Evolutionary conservation across 2,888 invertebrate species (phyloP), one percentile per base, ranked within the genome.

Genomic region (Argyresthia albistria): DNA sequence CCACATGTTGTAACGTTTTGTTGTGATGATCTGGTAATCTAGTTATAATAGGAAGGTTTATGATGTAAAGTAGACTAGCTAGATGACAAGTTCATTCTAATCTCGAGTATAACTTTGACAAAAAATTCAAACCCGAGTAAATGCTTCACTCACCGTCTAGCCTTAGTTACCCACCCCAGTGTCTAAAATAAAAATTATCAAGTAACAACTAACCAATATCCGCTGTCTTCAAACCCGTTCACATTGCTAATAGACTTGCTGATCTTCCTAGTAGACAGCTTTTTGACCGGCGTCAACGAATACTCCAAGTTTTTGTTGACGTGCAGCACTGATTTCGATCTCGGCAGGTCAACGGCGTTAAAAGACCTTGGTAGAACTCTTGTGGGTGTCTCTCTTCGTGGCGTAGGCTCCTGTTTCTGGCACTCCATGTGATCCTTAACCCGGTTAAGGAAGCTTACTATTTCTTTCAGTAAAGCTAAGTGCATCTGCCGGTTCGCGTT

Each of bases 401-500:
- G 57, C 50, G 62, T 59, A 43, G 61, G 50, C 39, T 78, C 75
- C 35, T 62, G 65, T 50, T 67, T 76, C 59, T 80, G 78, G 54
- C 64, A 67, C 57, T 90, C 90, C 59, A 93, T 87, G 61, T 91
- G 92, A 59, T 90, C 90, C 64, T 91, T 91, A 4, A 92, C 90
- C 72, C 91, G 89, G 66, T 91, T 92, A 63, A 93, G 73, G 70
- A 92, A 93, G 56, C 89, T 89, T 46, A 92, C 90, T 59, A 93
- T 91, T 76, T 93, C 92, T 67, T 90, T 90, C 81, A 93, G 90
- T 65, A 93, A 87, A 36, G 92, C 91, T 70, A 91, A 89, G 73
- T 93, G 93, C 93, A 93, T 93, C 71, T 91, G 91, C 58, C 92
- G 88, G 71, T 91, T 92, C 52, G 91, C 88, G 71, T 93, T 92